These are phyloP conservation scores for Pectinophora gossypiella DNA, from an alignment of 1,140 invertebrate genomes.

Conservation along the genomic window DNA sequence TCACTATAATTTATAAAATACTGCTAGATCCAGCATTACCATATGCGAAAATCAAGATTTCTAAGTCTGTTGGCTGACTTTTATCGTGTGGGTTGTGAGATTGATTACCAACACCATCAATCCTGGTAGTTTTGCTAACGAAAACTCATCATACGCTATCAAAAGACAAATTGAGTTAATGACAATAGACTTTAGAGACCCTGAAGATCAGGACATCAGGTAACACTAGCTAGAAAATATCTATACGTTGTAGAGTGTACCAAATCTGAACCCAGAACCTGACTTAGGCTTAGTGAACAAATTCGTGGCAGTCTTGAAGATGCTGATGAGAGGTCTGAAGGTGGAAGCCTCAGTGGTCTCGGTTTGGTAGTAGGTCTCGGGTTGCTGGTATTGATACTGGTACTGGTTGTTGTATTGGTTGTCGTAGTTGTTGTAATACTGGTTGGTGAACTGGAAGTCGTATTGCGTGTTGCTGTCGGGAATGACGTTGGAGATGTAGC, in stretches of 20 bases:
- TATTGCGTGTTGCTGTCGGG: constrained; percentile 60
- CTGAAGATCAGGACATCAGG: too few species aligned
- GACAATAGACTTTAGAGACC: too few species aligned
- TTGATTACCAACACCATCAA: too few species aligned
- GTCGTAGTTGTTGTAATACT: constrained; percentile 54
- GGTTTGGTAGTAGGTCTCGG: constrained; percentile 39
- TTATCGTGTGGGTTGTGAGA: too few species aligned
- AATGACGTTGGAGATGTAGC: constrained; percentile 64
- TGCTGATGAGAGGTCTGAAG: constrained; percentile 55
- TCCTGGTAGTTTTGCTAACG: too few species aligned
- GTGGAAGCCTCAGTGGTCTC: constrained; percentile 41
- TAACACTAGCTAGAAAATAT: too few species aligned
- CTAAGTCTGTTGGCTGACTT: too few species aligned
- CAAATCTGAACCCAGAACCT: constrained; percentile 45
- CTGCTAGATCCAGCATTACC: too few species aligned
- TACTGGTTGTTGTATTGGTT: constrained; percentile 41
- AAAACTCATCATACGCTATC: too few species aligned
- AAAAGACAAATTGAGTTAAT: too few species aligned
- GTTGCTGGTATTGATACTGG: constrained; percentile 54
- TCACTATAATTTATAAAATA: constrained; percentile 67
- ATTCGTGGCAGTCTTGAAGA: constrained; percentile 61
- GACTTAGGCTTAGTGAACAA: constrained; percentile 58
- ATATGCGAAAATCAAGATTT: too few species aligned
- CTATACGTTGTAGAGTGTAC: constrained; percentile 41
- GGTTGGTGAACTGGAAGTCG: constrained; percentile 52